Conservation (phyloP, 2,113 vertebrate species). For the Noturus placidus region DNA sequence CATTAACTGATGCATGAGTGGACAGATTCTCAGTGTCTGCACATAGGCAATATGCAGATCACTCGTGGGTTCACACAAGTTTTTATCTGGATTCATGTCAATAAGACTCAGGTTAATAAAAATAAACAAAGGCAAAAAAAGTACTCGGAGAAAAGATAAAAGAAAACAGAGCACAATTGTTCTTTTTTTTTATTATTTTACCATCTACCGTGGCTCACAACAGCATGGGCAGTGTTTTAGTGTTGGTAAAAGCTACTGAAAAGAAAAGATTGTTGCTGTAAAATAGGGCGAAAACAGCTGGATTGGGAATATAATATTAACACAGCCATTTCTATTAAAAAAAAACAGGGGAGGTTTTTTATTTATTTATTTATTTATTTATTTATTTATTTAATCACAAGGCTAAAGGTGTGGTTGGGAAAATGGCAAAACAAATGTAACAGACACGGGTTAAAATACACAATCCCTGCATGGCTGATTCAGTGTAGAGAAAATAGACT, state of each 20-base stretch:
- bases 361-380: neutral
- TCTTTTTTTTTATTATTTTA: no score
- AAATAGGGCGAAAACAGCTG: conserved; percentile 46
- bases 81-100: conserved; percentile 3
- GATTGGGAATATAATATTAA: conserved; percentile 22
- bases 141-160: conserved; percentile 34
- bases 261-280: conserved; percentile 50
- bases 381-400: neutral
- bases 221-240: conserved; percentile 59
- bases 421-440: neutral
- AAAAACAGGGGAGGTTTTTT: neutral
- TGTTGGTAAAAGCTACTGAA: conserved; percentile 39
- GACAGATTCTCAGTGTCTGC: neutral
- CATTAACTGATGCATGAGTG: neutral
- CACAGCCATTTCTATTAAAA: conserved; percentile 3
- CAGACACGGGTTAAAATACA: neutral
- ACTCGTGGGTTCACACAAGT: conserved; percentile 6
- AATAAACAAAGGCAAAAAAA: conserved; percentile 34
- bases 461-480: neutral
- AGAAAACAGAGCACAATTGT: conserved; percentile 55
- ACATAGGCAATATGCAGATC: neutral
- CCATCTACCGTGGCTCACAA: conserved; percentile 60
- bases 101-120: neutral
- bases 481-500: neutral
- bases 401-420: neutral